These are phyloP conservation scores for Gambusia yucatana DNA, from an alignment of 2,797 vertebrate species.

Conservation along the genomic window DNA sequence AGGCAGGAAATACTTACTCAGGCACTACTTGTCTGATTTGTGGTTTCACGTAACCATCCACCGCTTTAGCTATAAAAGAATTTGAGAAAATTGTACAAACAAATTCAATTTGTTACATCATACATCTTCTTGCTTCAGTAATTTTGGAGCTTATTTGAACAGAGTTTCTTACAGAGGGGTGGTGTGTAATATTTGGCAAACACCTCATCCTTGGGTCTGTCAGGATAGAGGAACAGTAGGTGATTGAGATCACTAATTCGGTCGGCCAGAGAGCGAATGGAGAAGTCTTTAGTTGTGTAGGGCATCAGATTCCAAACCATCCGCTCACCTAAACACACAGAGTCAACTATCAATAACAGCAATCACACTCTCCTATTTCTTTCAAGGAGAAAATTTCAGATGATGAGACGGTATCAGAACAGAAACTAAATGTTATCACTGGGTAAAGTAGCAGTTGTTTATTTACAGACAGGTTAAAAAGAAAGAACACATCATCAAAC, in stretches of 20 bases:
- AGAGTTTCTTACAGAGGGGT: conserved; percentile 84
- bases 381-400: neutral
- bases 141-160: conserved; percentile 14
- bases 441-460: neutral
- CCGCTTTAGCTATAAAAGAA: conserved; percentile 87
- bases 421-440: neutral
- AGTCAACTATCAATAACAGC: neutral
- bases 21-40: conserved; percentile 98
- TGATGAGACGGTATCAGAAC: neutral
- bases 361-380: neutral
- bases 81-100: conserved; percentile 24
- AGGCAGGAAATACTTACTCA: conserved; percentile 84
- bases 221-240: conserved; percentile 94
- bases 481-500: neutral
- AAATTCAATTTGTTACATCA: neutral
- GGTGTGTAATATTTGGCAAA: conserved; percentile 99
- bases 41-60: conserved; percentile 96
- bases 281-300: conserved; percentile 98
- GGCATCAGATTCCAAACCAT: conserved; percentile 99
- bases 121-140: neutral
- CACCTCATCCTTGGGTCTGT: conserved; percentile 94
- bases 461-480: neutral
- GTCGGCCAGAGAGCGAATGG: conserved; percentile 96
- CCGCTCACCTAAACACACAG: conserved; percentile 74
- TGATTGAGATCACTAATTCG: conserved; percentile 96